Conservation (phyloP, 2,113 vertebrate genomes). For the Megaptera novaeangliae region DNA sequence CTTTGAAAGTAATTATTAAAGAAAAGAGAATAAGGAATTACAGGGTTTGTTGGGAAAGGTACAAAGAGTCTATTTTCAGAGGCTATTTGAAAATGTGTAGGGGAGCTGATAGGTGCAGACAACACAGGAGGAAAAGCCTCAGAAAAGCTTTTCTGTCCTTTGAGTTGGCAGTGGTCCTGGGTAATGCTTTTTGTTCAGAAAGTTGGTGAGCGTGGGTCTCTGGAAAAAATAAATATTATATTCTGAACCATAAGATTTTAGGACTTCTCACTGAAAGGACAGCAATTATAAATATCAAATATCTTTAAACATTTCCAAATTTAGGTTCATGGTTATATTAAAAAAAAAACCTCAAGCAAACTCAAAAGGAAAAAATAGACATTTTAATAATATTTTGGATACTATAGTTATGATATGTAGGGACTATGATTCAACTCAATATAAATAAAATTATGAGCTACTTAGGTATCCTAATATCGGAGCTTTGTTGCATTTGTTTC, state of each 20-base stretch:
- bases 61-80: background rate
- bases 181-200: background rate
- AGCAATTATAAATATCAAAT: background rate
- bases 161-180: background rate
- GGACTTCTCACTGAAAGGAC: background rate
- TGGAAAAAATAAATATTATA: background rate
- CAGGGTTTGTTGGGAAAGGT: background rate
- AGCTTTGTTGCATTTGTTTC: background rate
- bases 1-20: conserved; percentile 24
- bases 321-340: background rate
- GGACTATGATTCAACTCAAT: background rate
- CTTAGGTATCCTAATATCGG: background rate
- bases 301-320: background rate
- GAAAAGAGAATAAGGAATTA: background rate
- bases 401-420: background rate
- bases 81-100: background rate
- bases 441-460: background rate
- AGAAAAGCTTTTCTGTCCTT: background rate
- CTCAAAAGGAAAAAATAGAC: background rate
- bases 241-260: background rate
- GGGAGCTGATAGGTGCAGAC: background rate
- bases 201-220: background rate
- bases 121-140: background rate
- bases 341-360: background rate
- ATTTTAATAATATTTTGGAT: background rate